phyloP scores from a whole-genome alignment of 2,888 invertebrate species.

The Melieria crassipennis region DNA sequence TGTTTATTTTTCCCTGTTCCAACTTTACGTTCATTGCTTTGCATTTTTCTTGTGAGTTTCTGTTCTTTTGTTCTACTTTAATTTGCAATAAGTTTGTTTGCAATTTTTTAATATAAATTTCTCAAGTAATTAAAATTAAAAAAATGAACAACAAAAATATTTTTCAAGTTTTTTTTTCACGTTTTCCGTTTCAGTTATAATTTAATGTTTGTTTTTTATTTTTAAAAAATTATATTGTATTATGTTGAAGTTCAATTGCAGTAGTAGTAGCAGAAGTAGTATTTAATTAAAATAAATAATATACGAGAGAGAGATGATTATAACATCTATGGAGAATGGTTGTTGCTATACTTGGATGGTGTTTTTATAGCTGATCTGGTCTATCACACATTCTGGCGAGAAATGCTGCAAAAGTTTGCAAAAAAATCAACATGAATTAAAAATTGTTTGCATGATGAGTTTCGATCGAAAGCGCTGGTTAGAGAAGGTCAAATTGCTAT shows the following conservation, averaged over 20 bases:
- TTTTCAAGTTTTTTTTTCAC: conserved; percentile 44
- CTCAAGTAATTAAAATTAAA: conserved; percentile 46
- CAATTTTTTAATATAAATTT: conserved; percentile 42
- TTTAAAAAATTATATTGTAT: conserved; percentile 58
- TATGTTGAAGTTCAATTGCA: conserved; percentile 62
- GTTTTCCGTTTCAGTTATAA: conserved; percentile 43
- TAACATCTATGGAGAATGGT: conserved; percentile 65
- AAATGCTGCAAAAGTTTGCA: conserved; percentile 73
- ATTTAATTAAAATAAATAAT: conserved; percentile 63
- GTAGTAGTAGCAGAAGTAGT: conserved; percentile 63
- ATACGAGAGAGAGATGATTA: conserved; percentile 64
- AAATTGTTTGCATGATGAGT: too few species aligned
- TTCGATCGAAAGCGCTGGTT: too few species aligned
- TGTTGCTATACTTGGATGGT: conserved; percentile 60
- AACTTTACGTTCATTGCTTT: conserved; percentile 14
- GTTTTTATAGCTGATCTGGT: conserved; percentile 62
- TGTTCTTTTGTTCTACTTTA: conserved; percentile 6
- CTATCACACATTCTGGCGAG: conserved; percentile 85
- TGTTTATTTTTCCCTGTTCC: conserved; percentile 2
- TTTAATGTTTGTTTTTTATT: conserved; percentile 50
- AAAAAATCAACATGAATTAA: too few species aligned
- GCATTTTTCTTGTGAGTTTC: conserved; percentile 9
- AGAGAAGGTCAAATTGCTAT: too few species aligned
- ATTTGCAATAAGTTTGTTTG: conserved; percentile 6
- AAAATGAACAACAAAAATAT: conserved; percentile 48